Evolutionary conservation across 2,113 vertebrate species (phyloP), one percentile per base, ranked within the genome.

Genomic region (Callospermophilus lateralis): DNA sequence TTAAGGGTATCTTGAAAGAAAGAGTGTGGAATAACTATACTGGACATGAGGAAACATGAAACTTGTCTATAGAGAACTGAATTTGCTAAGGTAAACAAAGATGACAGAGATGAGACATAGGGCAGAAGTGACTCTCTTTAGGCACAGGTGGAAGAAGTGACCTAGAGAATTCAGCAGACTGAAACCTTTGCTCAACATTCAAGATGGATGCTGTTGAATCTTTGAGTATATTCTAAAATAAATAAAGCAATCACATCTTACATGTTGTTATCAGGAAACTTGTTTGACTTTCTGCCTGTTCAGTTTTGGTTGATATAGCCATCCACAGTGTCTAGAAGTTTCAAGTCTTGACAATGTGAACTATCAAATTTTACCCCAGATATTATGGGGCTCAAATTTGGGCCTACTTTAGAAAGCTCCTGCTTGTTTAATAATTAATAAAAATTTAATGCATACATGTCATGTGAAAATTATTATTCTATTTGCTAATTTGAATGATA

Each of bases 401-500:
- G 30, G 76, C 3, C 6, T 85, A 53, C 9, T 53, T 81, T 37
- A 30, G 1, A 84, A 70, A 83, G 12, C 8, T 74, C 13, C 77
- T 30, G 15, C 32, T 63, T 20, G 8, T 34, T 90, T 30, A 77
- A 17, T 53, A 51, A 74, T 65, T 89, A 93, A 55, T 34, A 78
- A 48, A 34, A 81, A 81, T 84, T 53, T 97, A 77, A 45, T 68
- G 84, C 45, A 4, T 26, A 12, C 6, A 42, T 6, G 74, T 22
- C 53, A 2, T 55, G 12, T n/a, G 39, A 55, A 89, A 74, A 39
- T 68, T 74, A 78, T n/a, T 90, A 26, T 72, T 22, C 15, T 92
- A 79, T 12, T 42, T 90, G 55, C 61, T 87, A 13, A 84, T 94
- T 85, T 84, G 17, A 61, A 70, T 37, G 48, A 84, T 65, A 79